A percentile compares a stretch with the other conserved stretches of the same genome.
Evolutionary conservation across 2,797 vertebrate genomes (phyloP).

Genomic region (Cossypha niveicapilla): DNA sequence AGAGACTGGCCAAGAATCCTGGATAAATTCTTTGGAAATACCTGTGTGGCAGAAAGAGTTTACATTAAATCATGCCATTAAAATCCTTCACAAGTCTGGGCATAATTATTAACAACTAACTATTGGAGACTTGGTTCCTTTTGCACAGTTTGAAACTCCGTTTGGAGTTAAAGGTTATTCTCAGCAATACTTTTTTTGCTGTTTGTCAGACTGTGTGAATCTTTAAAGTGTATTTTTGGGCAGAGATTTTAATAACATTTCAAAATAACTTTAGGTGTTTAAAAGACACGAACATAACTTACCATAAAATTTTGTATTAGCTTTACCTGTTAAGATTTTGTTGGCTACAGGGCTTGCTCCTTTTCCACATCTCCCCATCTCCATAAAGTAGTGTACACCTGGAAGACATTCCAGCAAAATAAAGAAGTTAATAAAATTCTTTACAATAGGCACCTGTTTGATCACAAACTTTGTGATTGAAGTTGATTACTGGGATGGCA

Average conservation of each 20-base stretch:
- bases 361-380: background rate
- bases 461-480: background rate
- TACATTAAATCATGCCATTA: background rate
- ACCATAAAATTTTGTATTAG: background rate
- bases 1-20: conserved; percentile 13
- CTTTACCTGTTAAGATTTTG: background rate
- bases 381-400: fast-evolving
- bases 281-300: background rate
- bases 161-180: conserved; percentile 15
- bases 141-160: conserved; percentile 1
- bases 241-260: conserved; percentile 1
- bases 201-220: background rate
- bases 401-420: background rate
- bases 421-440: background rate
- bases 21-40: conserved; percentile 22
- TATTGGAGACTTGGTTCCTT: conserved; percentile 33
- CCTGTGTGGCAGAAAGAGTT: background rate
- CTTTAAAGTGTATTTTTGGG: background rate
- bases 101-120: conserved; percentile 50
- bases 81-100: conserved; percentile 11
- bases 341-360: background rate
- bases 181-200: background rate
- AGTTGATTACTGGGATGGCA: background rate
- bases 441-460: background rate
- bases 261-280: conserved; percentile 36